Conservation (phyloP, 2,888 invertebrate species). For the Orchesella flavescens region DNA sequence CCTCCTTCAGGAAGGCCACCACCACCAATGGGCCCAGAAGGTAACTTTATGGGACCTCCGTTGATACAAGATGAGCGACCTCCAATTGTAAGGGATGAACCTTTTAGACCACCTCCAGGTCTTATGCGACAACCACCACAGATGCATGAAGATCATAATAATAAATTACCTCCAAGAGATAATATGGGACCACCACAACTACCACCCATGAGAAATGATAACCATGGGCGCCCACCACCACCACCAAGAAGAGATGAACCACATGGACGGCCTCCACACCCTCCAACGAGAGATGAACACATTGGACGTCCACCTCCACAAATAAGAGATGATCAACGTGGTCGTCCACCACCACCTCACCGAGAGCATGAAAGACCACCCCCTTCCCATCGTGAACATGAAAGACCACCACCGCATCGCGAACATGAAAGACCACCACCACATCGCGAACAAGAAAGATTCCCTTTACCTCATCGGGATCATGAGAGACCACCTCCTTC, state of each 20-base stretch:
- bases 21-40: neutral
- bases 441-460: neutral
- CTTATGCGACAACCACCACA: neutral
- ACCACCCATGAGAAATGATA: constrained; percentile 22
- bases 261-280: neutral
- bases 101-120: neutral
- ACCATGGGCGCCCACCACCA: neutral
- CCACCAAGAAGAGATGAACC: constrained; percentile 18
- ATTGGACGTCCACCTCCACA: constrained; percentile 2
- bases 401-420: neutral
- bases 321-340: constrained; percentile 12
- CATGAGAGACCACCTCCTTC: constrained; percentile 8
- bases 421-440: constrained; percentile 1
- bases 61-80: constrained; percentile 1
- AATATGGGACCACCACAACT: constrained; percentile 20
- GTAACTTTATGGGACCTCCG: neutral
- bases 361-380: neutral
- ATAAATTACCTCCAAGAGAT: constrained; percentile 2
- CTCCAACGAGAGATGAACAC: constrained; percentile 14
- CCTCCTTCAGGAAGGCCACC: constrained; percentile 7
- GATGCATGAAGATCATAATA: neutral
- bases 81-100: constrained; percentile 4
- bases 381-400: constrained; percentile 16
- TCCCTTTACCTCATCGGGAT: neutral
- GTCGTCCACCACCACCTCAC: constrained; percentile 8